Conservation (phyloP, 2,113 vertebrate genomes). For the Rhinolophus ferrumequinum region DNA sequence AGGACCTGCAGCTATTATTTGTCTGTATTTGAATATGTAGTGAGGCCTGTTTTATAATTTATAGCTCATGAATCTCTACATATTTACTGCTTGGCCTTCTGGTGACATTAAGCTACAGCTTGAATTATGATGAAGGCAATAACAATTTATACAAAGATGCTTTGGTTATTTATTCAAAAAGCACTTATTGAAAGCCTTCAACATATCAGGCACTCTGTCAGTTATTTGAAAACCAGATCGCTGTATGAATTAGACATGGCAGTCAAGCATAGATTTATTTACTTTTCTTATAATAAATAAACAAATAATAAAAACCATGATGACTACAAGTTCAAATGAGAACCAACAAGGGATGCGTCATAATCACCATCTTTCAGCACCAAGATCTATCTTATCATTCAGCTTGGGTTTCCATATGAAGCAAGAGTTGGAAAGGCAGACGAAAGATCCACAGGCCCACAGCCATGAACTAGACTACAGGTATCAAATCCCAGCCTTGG, state of each 20-base stretch:
- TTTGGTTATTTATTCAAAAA: conserved; percentile 57
- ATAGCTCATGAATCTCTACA: background rate
- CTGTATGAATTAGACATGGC: background rate
- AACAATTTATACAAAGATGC: conserved; percentile 21
- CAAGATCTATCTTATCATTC: background rate
- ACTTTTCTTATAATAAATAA: background rate
- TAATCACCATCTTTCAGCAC: background rate
- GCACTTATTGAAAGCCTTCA: conserved; percentile 30
- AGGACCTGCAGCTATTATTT: background rate
- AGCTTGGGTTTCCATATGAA: background rate
- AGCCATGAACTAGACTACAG: background rate
- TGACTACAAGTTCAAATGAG: background rate
- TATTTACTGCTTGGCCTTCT: conserved; percentile 45
- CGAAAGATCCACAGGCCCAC: background rate
- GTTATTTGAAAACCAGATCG: background rate
- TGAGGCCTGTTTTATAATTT: conserved; percentile 9
- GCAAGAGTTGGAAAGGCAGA: background rate
- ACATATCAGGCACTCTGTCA: background rate
- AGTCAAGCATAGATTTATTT: background rate
- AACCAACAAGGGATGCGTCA: background rate
- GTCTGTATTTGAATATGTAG: background rate
- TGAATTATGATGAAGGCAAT: conserved; percentile 54
- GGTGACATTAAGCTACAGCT: conserved; percentile 20
- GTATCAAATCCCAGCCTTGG: background rate
- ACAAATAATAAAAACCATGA: background rate